phyloP scores from a whole-genome alignment of 2,797 vertebrate genomes.

The Argya squamiceps region DNA sequence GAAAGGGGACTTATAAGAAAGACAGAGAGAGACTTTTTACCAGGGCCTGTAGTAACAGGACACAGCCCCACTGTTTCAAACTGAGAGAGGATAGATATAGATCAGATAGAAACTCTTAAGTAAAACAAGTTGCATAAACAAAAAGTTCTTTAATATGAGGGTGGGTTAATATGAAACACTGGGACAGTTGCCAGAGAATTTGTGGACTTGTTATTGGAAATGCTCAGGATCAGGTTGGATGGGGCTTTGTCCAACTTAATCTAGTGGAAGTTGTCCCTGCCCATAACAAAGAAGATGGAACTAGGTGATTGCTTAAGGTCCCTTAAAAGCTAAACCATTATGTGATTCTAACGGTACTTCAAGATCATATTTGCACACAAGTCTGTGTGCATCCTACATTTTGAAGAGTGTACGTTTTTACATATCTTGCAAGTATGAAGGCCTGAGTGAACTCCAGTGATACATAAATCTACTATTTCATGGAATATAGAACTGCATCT shows the following conservation, averaged over 20 bases:
- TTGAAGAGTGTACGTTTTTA: neutral
- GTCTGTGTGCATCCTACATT: neutral
- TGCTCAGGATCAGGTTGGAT: neutral
- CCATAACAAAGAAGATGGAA: neutral
- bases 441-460: neutral
- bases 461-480: neutral
- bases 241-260: neutral
- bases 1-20: neutral
- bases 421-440: neutral
- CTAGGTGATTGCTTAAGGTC: neutral
- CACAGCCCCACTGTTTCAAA: neutral
- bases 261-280: neutral
- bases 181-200: neutral
- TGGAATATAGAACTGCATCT: neutral
- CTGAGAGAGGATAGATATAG: neutral
- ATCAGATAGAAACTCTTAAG: neutral
- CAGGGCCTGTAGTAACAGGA: neutral
- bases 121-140: neutral
- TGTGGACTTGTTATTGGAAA: neutral
- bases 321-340: neutral
- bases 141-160: neutral
- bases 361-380: rapidly evolving
- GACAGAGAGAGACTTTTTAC: neutral
- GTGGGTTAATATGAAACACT: neutral
- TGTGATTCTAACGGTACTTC: neutral